Base-by-base conservation (phyloP, 2,888 invertebrate genomes). In the Conchocele bisecta region DNA sequence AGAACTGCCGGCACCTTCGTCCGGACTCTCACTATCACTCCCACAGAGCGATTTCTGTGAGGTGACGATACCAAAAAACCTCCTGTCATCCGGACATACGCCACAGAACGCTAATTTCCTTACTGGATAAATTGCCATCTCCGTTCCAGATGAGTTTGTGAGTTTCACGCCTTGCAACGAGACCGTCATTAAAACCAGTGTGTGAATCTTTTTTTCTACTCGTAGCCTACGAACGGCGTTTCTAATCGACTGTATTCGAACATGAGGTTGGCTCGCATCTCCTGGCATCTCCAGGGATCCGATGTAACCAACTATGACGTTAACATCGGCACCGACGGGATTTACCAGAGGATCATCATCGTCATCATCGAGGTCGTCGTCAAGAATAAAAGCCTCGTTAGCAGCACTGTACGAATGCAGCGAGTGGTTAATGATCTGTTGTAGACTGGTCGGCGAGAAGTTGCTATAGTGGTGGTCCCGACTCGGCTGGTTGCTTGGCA, bases 241-340 rank as follows among this genome's bases (percentile, higher is more conserved):
- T 66, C 96, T 94, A 17, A 98, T 95, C 69, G 93, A 93, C 88
- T 93, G 93, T 80, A 95, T 91, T 61, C 96, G 79, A 48, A 91
- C 85, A 66, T 88, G 85, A 7, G 88, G 88, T 57, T 88, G 79
- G 46, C 88, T 86, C 7, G 89, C 86, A 75, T 92, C 91, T 65
- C 91, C 90, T 0, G 98, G 98, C 93, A 98, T 97, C 92, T 98
- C 98, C 75, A 98, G 97, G 1, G 98, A 98, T 24, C 98, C 98
- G 51, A 98, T 93, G 91, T 98, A 98, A 1, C 98, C 98, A 0
- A 98, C 88, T 24, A 91, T 94, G 44, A 86, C 88, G 41, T 81
- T 73, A 22, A 83, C 79, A 11, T 73, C 61, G 57, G 66, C 68
- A 26, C 54, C 67, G 28, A 69, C 66, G 28, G 60, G 44, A 26